Evolutionary conservation across 2,888 invertebrate genomes (phyloP).

Genomic region (Microdon myrmicae): DNA sequence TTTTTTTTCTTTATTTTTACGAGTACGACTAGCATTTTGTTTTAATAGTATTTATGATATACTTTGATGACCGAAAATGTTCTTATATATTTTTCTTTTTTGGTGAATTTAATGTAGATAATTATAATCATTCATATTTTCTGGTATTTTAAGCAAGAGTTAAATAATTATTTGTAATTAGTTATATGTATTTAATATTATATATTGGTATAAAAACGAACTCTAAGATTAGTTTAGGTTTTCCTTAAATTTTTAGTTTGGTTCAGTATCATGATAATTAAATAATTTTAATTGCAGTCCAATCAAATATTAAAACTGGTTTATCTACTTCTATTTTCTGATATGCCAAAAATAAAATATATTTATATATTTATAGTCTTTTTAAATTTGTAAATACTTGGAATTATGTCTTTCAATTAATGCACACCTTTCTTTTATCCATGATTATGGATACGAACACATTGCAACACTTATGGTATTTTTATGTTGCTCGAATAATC

Average conservation of each 20-base stretch:
- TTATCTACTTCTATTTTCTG: conserved; percentile 8
- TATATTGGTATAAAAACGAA: no score
- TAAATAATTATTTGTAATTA: conserved; percentile 25
- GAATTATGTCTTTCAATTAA: no score
- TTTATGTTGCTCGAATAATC: no score
- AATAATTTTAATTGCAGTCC: neutral
- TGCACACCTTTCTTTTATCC: no score
- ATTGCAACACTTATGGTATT: no score
- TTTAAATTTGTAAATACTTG: conserved; percentile 9
- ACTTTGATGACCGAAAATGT: conserved; percentile 25
- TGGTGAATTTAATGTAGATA: no score
- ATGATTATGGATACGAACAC: no score
- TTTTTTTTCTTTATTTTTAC: conserved; percentile 30
- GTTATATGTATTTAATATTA: neutral
- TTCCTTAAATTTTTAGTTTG: neutral
- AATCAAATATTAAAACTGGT: conserved; percentile 1
- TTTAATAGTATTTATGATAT: conserved; percentile 18
- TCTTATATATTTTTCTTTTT: conserved; percentile 18
- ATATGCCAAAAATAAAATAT: conserved; percentile 42
- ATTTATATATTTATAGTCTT: conserved; percentile 11
- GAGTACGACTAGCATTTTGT: conserved; percentile 52
- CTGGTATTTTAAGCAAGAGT: conserved; percentile 17
- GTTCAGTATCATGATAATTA: neutral
- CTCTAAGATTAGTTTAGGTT: no score
- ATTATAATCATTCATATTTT: neutral